These are phyloP conservation scores for Ochropleura plecta DNA, from an alignment of 2,888 invertebrate species.

Conservation along the genomic window DNA sequence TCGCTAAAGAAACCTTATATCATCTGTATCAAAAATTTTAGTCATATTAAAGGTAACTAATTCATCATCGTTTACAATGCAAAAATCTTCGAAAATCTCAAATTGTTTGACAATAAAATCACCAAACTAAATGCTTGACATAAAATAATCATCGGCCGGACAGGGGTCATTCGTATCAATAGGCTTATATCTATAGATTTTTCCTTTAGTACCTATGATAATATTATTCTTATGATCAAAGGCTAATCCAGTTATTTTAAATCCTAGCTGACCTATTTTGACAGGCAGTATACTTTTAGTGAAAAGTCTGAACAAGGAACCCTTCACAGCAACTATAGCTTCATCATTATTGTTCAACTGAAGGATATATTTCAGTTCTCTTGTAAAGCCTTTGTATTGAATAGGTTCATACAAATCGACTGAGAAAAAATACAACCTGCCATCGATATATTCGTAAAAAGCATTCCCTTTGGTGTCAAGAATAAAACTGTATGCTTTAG, in stretches of 20 bases:
- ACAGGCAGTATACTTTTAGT: constrained; percentile 82
- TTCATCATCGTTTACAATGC: background rate
- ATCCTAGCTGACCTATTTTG: constrained; percentile 84
- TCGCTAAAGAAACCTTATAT: background rate
- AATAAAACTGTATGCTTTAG: constrained; percentile 85
- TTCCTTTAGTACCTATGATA: constrained; percentile 86
- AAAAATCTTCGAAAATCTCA: constrained; percentile 2
- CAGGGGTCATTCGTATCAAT: constrained; percentile 83
- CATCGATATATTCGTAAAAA: constrained; percentile 86
- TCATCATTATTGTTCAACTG: constrained; percentile 83
- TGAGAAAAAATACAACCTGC: constrained; percentile 84
- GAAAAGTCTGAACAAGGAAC: constrained; percentile 79
- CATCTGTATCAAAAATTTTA: constrained; percentile 1
- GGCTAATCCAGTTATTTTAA: constrained; percentile 84
- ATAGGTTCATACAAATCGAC: constrained; percentile 83
- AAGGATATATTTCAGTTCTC: constrained; percentile 84
- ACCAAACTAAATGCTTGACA: constrained; percentile 79
- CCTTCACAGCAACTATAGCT: constrained; percentile 85
- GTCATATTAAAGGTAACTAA: background rate
- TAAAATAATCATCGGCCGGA: constrained; percentile 85
- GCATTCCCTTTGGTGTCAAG: constrained; percentile 83
- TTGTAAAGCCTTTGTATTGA: constrained; percentile 86
- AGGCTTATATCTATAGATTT: constrained; percentile 85
- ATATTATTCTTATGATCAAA: constrained; percentile 85
- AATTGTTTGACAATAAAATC: constrained; percentile 4